Evolutionary conservation across 1,140 invertebrate genomes (phyloP).

Genomic region (Temnothorax curvispinosus): DNA sequence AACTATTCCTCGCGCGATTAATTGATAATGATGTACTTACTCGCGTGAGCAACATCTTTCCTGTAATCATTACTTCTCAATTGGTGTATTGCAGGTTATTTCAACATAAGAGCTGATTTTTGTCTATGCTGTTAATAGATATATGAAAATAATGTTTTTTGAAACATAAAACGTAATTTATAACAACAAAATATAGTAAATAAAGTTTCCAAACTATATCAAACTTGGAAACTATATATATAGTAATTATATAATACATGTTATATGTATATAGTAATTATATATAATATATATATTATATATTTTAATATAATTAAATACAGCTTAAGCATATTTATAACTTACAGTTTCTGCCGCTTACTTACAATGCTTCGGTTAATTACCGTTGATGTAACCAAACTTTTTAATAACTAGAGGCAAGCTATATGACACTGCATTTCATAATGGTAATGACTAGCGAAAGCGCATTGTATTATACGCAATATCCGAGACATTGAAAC

Average conservation of each 20-base stretch:
- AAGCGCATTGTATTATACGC: constrained; percentile 64
- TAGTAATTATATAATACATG: too few species aligned
- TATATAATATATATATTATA: too few species aligned
- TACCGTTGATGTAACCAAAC: constrained; percentile 68
- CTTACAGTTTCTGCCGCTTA: neutral
- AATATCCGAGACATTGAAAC: constrained; percentile 64
- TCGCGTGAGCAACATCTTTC: neutral
- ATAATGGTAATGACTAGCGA: constrained; percentile 68
- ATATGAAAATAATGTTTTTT: neutral
- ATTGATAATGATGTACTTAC: neutral
- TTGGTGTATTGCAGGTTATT: neutral
- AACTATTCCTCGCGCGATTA: neutral
- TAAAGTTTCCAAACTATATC: neutral
- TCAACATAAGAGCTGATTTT: neutral
- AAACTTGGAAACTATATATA: too few species aligned
- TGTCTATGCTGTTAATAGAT: neutral
- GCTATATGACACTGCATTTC: constrained; percentile 55
- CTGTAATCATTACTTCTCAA: neutral
- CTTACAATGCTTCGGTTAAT: constrained; percentile 64
- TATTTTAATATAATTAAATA: too few species aligned
- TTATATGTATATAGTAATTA: too few species aligned
- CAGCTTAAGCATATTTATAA: neutral
- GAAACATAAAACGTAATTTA: neutral
- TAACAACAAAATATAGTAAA: neutral
- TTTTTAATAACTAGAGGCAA: constrained; percentile 64